These are phyloP conservation scores for Loriculus beryllinus DNA, from an alignment of 2,797 vertebrate genomes.

Conservation along the genomic window DNA sequence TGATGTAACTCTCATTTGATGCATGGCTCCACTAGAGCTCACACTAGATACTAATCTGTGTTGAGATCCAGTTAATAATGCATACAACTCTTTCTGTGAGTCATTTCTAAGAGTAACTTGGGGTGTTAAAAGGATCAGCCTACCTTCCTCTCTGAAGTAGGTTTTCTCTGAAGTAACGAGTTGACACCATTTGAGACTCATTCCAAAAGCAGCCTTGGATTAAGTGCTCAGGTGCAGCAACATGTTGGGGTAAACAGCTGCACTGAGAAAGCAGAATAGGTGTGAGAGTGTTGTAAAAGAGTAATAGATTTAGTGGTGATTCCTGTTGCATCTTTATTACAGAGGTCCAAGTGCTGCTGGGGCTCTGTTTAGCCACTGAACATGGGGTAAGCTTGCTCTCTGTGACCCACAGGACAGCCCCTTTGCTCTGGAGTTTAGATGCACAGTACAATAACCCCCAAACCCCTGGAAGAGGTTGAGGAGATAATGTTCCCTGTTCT, in stretches of 20 bases:
- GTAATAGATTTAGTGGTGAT: background rate
- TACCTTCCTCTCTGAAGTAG: background rate
- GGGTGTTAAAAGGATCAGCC: background rate
- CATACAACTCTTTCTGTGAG: background rate
- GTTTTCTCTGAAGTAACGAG: conserved; percentile 22
- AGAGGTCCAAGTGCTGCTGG: rapidly evolving
- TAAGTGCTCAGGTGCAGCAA: background rate
- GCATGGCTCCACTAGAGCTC: background rate
- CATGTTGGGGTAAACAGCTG: rapidly evolving
- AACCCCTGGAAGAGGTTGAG: rapidly evolving
- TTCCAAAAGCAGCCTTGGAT: background rate
- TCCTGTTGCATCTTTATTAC: background rate
- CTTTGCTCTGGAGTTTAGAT: background rate
- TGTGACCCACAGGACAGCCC: rapidly evolving
- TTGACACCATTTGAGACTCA: background rate
- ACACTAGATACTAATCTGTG: background rate
- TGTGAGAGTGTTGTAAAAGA: background rate
- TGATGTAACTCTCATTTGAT: background rate
- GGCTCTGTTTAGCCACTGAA: background rate
- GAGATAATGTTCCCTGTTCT: background rate
- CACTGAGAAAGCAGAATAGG: background rate
- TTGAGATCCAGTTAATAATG: background rate
- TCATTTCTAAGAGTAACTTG: conserved; percentile 6
- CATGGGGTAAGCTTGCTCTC: background rate
- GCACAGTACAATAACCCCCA: background rate